A percentile compares a stretch with the other conserved stretches of the same genome.
Conservation (phyloP, 2,113 vertebrate species). For the Rhinichthys klamathensis region DNA sequence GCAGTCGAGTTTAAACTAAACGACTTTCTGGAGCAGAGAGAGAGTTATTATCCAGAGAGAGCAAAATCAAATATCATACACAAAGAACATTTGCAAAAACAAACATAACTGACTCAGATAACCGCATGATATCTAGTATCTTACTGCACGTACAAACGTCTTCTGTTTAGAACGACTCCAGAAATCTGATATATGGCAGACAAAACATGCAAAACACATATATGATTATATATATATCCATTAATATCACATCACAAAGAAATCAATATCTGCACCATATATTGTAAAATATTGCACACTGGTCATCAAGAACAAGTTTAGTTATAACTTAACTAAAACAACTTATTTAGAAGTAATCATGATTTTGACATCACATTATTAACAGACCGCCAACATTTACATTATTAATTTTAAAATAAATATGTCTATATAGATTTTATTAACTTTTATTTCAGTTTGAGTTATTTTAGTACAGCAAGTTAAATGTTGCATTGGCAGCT, state of each 20-base stretch:
- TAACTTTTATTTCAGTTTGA: too few species aligned
- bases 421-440: too few species aligned
- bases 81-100: neutral
- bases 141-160: neutral
- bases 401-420: too few species aligned
- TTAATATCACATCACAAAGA: neutral
- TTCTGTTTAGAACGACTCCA: neutral
- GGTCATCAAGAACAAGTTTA: too few species aligned
- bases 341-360: too few species aligned
- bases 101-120: neutral
- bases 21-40: neutral
- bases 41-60: constrained; percentile 16
- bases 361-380: too few species aligned
- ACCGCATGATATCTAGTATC: neutral
- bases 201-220: neutral
- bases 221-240: neutral
- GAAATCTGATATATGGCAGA: neutral
- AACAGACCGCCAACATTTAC: too few species aligned
- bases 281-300: too few species aligned
- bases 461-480: too few species aligned
- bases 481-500: too few species aligned
- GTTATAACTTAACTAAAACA: too few species aligned
- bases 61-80: neutral
- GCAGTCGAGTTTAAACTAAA: constrained; percentile 7
- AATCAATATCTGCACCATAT: neutral